phyloP scores from a whole-genome alignment of 64 coral and sea anemone species.

The Porites australiensis region DNA sequence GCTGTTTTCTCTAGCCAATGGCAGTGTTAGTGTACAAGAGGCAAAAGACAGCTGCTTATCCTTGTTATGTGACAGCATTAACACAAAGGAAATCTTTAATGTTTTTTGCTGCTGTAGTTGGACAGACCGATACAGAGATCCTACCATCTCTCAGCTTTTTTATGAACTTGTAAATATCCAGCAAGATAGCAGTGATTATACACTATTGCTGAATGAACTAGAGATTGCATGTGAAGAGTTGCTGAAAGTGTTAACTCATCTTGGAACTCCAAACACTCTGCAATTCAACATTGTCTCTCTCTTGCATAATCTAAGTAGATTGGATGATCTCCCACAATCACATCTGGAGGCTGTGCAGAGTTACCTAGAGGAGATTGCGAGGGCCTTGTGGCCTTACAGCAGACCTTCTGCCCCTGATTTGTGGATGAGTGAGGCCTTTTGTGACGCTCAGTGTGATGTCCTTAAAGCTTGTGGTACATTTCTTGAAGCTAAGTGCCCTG shows the following conservation, averaged over 20 bases:
- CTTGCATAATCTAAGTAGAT: slow-evolving; percentile 20
- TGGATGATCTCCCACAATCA: not conserved
- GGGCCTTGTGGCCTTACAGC: slow-evolving; percentile 41
- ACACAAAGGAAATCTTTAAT: not conserved
- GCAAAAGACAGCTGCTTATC: not conserved
- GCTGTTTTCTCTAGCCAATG: slow-evolving; percentile 34
- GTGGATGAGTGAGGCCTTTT: slow-evolving; percentile 31
- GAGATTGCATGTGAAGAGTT: slow-evolving; percentile 30
- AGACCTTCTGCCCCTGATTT: slow-evolving; percentile 29
- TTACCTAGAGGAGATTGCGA: slow-evolving; percentile 47
- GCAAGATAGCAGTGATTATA: not conserved
- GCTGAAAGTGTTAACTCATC: slow-evolving; percentile 25
- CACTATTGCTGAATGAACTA: slow-evolving; percentile 17
- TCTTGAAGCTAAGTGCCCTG: slow-evolving; percentile 30
- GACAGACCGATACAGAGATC: slow-evolving; percentile 23
- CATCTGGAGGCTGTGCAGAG: slow-evolving; percentile 29
- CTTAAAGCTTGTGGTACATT: slow-evolving; percentile 46
- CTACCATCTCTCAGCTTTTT: slow-evolving; percentile 5
- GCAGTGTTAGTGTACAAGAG: not conserved
- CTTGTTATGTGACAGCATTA: not conserved
- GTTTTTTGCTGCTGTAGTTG: slow-evolving; percentile 32
- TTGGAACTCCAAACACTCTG: slow-evolving; percentile 18
- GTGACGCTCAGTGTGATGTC: slow-evolving; percentile 42
- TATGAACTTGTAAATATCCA: slow-evolving; percentile 9
- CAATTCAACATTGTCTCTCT: slow-evolving; percentile 42